Evolutionary conservation across 2,113 vertebrate genomes (phyloP), one percentile per base, ranked within the genome.

Genomic region (Amazona guildingii): DNA sequence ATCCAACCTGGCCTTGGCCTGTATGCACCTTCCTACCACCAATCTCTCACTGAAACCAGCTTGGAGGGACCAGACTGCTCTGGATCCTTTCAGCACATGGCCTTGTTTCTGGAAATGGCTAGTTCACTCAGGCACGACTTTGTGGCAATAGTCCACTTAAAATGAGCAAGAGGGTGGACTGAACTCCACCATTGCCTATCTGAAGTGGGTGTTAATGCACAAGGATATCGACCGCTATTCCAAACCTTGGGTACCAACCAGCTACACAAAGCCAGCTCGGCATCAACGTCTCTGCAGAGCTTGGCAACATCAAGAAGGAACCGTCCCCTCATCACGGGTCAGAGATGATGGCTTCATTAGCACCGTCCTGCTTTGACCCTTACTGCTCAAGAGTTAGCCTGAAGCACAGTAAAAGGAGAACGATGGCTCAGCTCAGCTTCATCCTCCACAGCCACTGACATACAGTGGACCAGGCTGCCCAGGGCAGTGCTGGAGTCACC

Each of bases 1-100:
- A 9, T 59, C 57, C 21, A 24, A 16, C 21, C 21, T 16, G 57
- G 57, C 33, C 33, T 35, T 59, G 21, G 33, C 57, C 57, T 24
- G 35, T 59, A 59, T 23, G 31, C 41, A 31, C 27, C 67, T 83
- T 77, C 48, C 70, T 20, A 20, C 57, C 52, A 55, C 2, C 52
- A 69, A 41, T 73, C 39, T 82, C 70, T 62, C 78, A 68, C 37
- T 54, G 64, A 80, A 76, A 66, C 44, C 75, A 48, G 48, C 44
- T 11, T 62, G 90, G 67, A 88, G 54, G 75, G 41, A 93, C 52
- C 90, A 93, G 88, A 90, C 82, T 93, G 92, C 88, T 94, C 76
- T 15, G 63, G 82, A 55, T 87, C 49, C 70, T 52, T 77, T 25
- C 57, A 79, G 82, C 89, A 64, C 83, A 73, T 2, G 28, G 77